Evolutionary conservation across 1,140 invertebrate genomes (phyloP).

Genomic region (Subanguina moxae): DNA sequence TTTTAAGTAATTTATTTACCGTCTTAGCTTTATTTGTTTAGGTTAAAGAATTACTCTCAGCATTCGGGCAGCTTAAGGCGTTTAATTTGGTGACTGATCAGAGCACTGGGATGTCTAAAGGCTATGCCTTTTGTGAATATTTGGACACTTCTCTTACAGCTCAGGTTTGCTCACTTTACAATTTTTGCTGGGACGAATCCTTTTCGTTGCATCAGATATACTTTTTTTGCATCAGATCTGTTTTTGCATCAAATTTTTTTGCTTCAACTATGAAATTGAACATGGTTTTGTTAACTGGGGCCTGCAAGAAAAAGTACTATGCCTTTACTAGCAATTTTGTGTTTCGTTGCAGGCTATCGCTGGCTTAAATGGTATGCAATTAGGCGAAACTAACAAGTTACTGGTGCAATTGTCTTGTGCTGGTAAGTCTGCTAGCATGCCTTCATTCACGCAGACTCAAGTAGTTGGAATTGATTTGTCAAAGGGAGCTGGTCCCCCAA

Average conservation of each 20-base stretch:
- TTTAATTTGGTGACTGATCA: constrained; percentile 98
- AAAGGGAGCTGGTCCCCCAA: constrained; percentile 80
- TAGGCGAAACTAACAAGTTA: constrained; percentile 96
- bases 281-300: too few relatives aligned
- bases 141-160: constrained; percentile 93
- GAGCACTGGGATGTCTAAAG: constrained; percentile 91
- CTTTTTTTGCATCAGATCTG: too few relatives aligned
- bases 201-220: too few relatives aligned
- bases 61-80: constrained; percentile 79
- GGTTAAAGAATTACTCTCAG: constrained; percentile 52
- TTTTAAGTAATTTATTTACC: too few relatives aligned
- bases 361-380: constrained; percentile 96
- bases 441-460: constrained; percentile 64
- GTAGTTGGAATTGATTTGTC: constrained; percentile 88
- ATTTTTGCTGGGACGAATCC: too few relatives aligned
- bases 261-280: too few relatives aligned
- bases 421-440: constrained; percentile 66
- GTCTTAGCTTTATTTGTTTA: constrained; percentile 56
- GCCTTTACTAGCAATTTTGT: too few relatives aligned
- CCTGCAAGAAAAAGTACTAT: too few relatives aligned
- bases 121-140: constrained; percentile 99
- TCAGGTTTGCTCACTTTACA: constrained; percentile 66
- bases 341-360: constrained; percentile 89
- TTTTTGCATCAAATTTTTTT: too few relatives aligned
- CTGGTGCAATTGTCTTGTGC: constrained; percentile 94